Evolutionary conservation across 2,797 vertebrate species (phyloP).

Genomic region (Pseudocheirus occidentalis): DNA sequence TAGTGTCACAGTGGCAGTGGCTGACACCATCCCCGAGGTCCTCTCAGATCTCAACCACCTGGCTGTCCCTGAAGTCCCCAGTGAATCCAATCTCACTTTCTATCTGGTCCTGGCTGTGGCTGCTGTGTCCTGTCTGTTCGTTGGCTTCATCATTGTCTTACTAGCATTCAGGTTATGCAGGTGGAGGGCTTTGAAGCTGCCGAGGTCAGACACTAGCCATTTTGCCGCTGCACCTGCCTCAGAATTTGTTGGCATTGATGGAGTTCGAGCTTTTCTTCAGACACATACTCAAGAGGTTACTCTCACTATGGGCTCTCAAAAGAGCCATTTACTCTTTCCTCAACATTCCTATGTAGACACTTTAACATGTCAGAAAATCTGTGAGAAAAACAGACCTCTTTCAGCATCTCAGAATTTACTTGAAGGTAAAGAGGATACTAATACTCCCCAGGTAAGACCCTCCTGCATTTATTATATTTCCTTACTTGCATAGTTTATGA

Average conservation of each 20-base stretch:
- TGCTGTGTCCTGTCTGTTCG: constrained; percentile 69
- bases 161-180: constrained; percentile 52
- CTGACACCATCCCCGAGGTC: constrained; percentile 36
- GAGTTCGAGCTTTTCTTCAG: constrained; percentile 52
- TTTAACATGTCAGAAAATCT: not conserved
- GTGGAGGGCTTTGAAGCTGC: constrained; percentile 61
- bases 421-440: not conserved
- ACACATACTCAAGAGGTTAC: constrained; percentile 39
- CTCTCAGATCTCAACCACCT: not conserved
- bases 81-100: constrained; percentile 55
- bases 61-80: not conserved
- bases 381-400: not conserved
- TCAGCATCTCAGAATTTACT: not conserved
- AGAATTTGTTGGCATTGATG: constrained; percentile 56
- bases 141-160: constrained; percentile 44
- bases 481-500: not conserved
- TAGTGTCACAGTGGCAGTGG: constrained; percentile 58
- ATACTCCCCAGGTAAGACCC: constrained; percentile 1
- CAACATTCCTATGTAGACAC: not conserved
- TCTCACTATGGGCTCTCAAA: constrained; percentile 5
- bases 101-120: constrained; percentile 56
- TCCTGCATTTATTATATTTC: not conserved
- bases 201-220: constrained; percentile 52
- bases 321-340: constrained; percentile 40
- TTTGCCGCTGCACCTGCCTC: constrained; percentile 58